A percentile compares a stretch with the other conserved stretches of the same genome.
Conservation (phyloP, 2,113 vertebrate species). For the Bucco capensis region DNA sequence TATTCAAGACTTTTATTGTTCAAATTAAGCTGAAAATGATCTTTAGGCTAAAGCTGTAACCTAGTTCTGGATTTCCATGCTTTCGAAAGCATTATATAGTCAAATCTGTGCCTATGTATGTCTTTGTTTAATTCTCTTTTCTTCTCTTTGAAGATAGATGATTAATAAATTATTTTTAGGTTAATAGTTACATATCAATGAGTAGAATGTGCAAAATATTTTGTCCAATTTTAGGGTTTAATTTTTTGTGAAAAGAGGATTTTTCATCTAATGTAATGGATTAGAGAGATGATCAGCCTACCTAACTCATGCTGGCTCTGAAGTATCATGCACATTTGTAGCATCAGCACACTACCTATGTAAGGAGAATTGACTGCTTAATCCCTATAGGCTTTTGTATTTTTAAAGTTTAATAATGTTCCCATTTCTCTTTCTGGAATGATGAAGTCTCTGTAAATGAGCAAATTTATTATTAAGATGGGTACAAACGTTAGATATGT, state of each 20-base stretch:
- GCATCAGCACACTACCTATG: fast-evolving
- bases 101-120: background rate
- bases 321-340: background rate
- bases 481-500: background rate
- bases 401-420: background rate
- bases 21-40: conserved; percentile 30
- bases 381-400: background rate
- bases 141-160: background rate
- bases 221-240: background rate
- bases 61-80: background rate
- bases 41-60: conserved; percentile 5
- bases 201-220: background rate
- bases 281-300: background rate
- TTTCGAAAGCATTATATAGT: background rate
- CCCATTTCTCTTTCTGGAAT: background rate
- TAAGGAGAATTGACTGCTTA: background rate
- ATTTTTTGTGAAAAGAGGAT: background rate
- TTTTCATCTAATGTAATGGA: background rate
- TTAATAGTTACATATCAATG: background rate
- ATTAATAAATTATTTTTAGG: background rate
- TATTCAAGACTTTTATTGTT: conserved; percentile 32
- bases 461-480: background rate
- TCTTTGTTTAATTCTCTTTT: background rate
- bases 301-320: background rate
- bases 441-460: background rate